Conservation (phyloP, 1,140 invertebrate species). For the Heterodera carotae region DNA sequence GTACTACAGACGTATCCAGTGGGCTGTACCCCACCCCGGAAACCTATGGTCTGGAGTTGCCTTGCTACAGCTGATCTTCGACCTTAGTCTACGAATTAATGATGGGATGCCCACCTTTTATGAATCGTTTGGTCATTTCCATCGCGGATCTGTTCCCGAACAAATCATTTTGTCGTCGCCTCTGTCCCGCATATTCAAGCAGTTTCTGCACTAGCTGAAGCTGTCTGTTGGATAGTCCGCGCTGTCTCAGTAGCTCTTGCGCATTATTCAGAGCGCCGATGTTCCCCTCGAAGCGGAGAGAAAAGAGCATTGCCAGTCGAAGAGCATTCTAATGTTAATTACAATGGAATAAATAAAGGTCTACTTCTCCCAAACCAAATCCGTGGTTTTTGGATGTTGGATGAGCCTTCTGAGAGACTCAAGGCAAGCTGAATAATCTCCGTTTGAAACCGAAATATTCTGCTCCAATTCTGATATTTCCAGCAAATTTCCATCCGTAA, state of each 20-base stretch:
- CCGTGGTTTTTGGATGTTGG: conserved; percentile 55
- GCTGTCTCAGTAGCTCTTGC: conserved; percentile 36
- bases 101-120: conserved; percentile 62
- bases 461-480: conserved; percentile 95
- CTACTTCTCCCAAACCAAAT: too few relatives aligned
- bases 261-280: conserved; percentile 49
- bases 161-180: conserved; percentile 52
- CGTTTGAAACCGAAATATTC: conserved; percentile 80
- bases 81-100: too few relatives aligned
- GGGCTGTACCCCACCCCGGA: too few relatives aligned
- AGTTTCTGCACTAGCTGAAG: conserved; percentile 44
- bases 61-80: too few relatives aligned
- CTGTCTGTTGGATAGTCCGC: conserved; percentile 41
- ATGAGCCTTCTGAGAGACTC: conserved; percentile 52
- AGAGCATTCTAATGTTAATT: conserved; percentile 85
- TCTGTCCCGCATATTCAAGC: conserved; percentile 53
- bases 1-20: too few relatives aligned
- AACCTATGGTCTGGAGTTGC: too few relatives aligned
- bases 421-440: conserved; percentile 84
- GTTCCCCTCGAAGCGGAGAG: conserved; percentile 82
- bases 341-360: too few relatives aligned
- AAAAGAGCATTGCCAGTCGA: conserved; percentile 87
- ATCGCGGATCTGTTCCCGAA: conserved; percentile 62
- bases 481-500: conserved; percentile 78
- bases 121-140: conserved; percentile 63